phyloP scores from a whole-genome alignment of 2,888 invertebrate species.

The Ferrisia virgata region DNA sequence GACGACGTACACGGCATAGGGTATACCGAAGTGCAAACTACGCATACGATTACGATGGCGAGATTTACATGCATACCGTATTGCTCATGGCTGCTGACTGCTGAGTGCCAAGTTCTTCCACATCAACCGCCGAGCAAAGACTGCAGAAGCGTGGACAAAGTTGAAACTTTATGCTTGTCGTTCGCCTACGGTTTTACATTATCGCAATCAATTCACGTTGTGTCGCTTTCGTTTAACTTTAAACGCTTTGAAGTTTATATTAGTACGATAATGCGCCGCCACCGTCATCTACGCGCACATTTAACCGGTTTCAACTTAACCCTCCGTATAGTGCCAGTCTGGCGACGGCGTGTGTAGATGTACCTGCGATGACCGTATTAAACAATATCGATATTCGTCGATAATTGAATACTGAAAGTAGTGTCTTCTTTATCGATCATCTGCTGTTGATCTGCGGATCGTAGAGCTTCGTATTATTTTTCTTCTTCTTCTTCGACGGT shows the following conservation, averaged over 20 bases:
- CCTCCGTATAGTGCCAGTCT: not conserved
- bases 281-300: not conserved
- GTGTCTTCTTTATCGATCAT: too few species aligned
- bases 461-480: too few species aligned
- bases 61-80: not conserved
- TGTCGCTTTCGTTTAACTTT: conserved; percentile 33
- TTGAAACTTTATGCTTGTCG: conserved; percentile 33
- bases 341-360: not conserved
- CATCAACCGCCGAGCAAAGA: conserved; percentile 10
- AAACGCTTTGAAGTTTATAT: conserved; percentile 36
- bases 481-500: too few species aligned
- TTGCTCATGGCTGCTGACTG: not conserved
- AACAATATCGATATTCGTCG: not conserved
- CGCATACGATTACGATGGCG: not conserved
- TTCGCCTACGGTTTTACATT: conserved; percentile 38
- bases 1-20: too few species aligned
- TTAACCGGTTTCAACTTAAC: conserved; percentile 9
- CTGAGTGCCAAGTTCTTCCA: conserved; percentile 8
- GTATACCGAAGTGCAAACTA: not conserved
- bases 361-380: not conserved
- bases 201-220: conserved; percentile 38
- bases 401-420: too few species aligned
- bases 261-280: conserved; percentile 21
- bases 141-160: conserved; percentile 37
- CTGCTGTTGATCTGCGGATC: too few species aligned